A percentile compares a stretch with the other conserved stretches of the same genome.
Evolutionary conservation across 2,113 vertebrate species (phyloP).

Genomic region (Scortum barcoo): DNA sequence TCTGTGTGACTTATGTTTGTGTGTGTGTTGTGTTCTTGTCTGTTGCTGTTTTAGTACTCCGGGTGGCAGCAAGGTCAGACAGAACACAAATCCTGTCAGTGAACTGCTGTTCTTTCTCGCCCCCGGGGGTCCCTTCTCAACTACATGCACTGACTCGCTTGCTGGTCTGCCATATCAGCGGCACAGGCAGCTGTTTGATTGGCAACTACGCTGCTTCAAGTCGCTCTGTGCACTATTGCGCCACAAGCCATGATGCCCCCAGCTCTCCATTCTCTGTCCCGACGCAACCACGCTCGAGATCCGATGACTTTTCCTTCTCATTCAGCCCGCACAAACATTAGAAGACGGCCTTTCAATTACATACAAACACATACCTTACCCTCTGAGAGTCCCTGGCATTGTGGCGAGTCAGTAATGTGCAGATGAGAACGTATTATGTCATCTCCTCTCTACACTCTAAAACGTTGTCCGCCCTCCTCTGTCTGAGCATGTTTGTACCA

Average conservation of each 20-base stretch:
- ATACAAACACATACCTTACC: background rate
- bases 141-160: constrained; percentile 29
- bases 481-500: constrained; percentile 3
- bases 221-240: background rate
- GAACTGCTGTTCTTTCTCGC: constrained; percentile 22
- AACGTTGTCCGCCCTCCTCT: constrained; percentile 2
- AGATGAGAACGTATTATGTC: constrained; percentile 22
- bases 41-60: background rate
- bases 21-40: constrained; percentile 22
- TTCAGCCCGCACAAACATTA: background rate
- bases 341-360: background rate
- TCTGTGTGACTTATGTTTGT: background rate
- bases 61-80: constrained; percentile 38
- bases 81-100: constrained; percentile 50
- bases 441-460: constrained; percentile 16
- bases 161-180: constrained; percentile 29
- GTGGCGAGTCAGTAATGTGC: constrained; percentile 8
- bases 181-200: constrained; percentile 55
- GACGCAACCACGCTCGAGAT: constrained; percentile 11
- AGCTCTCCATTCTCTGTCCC: background rate
- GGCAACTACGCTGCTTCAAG: constrained; percentile 26
- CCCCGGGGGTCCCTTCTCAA: constrained; percentile 24
- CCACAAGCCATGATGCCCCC: constrained; percentile 17
- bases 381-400: constrained; percentile 31
- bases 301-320: background rate